phyloP scores from a whole-genome alignment of 2,113 vertebrate species.

The Halcyon malimbica region DNA sequence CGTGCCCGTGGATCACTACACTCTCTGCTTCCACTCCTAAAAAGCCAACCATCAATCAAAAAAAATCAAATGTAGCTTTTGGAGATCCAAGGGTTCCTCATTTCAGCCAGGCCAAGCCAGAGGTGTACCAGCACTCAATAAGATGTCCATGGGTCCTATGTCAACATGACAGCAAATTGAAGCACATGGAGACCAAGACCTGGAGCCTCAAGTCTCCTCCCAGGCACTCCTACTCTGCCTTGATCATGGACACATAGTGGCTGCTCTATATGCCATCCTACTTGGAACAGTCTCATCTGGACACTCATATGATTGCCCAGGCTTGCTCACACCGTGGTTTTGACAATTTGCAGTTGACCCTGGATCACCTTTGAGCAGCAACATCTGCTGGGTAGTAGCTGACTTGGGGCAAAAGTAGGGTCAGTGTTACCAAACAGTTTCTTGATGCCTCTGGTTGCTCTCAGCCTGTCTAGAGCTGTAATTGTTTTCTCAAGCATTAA shows the following conservation, averaged over 20 bases:
- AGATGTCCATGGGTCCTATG: neutral
- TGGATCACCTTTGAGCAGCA: neutral
- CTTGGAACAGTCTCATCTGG: neutral
- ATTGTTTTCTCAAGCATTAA: neutral
- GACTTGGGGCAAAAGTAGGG: fast-evolving
- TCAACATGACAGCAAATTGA: neutral
- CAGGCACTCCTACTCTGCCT: neutral
- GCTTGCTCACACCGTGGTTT: neutral
- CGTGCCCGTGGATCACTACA: neutral
- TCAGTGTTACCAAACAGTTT: neutral
- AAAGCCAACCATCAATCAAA: neutral
- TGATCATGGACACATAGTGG: neutral
- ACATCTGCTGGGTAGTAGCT: neutral
- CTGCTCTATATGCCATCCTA: neutral
- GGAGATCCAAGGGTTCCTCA: neutral
- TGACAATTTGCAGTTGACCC: neutral
- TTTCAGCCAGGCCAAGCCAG: neutral
- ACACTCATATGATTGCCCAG: neutral
- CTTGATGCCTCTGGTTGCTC: neutral
- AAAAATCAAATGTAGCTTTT: neutral
- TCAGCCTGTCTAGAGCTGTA: neutral
- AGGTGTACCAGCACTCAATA: neutral
- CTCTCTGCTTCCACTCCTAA: neutral
- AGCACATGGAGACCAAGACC: neutral
- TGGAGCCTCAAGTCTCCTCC: neutral